Evolutionary conservation across 2,888 invertebrate genomes (phyloP), one percentile per base, ranked within the genome.

Genomic region (Ornithoptera alexandrae): DNA sequence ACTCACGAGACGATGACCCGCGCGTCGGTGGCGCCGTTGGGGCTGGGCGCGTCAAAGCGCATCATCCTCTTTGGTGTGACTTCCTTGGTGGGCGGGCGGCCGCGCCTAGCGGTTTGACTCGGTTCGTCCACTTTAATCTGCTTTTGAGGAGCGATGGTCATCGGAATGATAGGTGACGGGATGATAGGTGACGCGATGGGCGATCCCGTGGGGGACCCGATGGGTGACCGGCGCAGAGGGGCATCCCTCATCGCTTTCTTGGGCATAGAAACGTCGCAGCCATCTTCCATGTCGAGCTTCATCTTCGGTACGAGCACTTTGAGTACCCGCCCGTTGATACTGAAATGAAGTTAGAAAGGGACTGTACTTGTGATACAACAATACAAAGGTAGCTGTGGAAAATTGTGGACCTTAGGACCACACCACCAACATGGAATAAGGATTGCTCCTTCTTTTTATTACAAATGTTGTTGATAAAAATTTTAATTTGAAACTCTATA

Each of bases 281-380:
- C 72, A 1, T 62, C 72, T n/a, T 70, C 73, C 50, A 75, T 78
- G 5, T 76, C 84, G 68, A 89, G 75, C 0, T 81, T 81, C 85
- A 92, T 84, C 78, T 91, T 92, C 0, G 90, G 83, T 1, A 92
- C 85, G 36, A 92, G 56, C 69, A 91, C 91, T 72, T 91, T 90
- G 0, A 91, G 83, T 1, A 88, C 82, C 22, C 89, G 87, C 0
- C 83, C 85, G 71, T 74, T 83, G 30, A 73, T 79, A 67, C 86
- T 84, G 77, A 1, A 73, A 73, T 58, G 5, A 53, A 53, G 39
- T 39, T 39, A 10, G 36, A 10, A 39, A 39, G 39, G 10, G 0
- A 39, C 39, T 39, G 39, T 39, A 10, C 39, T 39, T 39, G 39
- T 10, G 39, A 10, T 10, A 10, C 8, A 8, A 39, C 22, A 22